These are phyloP conservation scores for Cebidichthys violaceus DNA, from an alignment of 2,113 vertebrate genomes.

Conservation along the genomic window DNA sequence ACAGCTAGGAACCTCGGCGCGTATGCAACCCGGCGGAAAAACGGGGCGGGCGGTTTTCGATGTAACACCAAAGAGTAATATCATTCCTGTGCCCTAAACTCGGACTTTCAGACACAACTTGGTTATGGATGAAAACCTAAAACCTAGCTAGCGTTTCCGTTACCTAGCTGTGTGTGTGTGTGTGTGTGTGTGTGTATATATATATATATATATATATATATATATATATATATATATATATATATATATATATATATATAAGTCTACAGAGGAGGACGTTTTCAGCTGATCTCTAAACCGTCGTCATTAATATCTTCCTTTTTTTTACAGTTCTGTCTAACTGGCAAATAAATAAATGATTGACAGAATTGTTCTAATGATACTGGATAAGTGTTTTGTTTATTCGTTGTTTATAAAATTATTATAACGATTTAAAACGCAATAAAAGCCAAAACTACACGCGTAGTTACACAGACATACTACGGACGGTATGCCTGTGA, in stretches of 20 bases:
- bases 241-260: too few species aligned
- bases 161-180: too few species aligned
- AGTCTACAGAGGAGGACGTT: too few species aligned
- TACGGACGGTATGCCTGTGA: too few species aligned
- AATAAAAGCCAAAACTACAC: neutral
- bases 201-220: too few species aligned
- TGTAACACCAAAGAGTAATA: neutral
- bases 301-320: neutral
- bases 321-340: neutral
- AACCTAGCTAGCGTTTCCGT: neutral
- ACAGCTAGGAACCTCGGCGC: constrained; percentile 58
- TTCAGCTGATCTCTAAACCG: neutral
- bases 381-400: neutral
- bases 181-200: too few species aligned
- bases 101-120: neutral
- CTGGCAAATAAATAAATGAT: neutral
- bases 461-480: too few species aligned
- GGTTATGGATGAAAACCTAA: neutral
- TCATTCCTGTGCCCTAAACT: fast-evolving
- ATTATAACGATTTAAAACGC: neutral
- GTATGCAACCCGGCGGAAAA: constrained; percentile 48
- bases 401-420: neutral
- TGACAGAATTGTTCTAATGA: neutral
- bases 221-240: too few species aligned
- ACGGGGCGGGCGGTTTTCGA: constrained; percentile 37